Evolutionary conservation across 1,140 invertebrate genomes (phyloP).

Genomic region (Drosophila littoralis): DNA sequence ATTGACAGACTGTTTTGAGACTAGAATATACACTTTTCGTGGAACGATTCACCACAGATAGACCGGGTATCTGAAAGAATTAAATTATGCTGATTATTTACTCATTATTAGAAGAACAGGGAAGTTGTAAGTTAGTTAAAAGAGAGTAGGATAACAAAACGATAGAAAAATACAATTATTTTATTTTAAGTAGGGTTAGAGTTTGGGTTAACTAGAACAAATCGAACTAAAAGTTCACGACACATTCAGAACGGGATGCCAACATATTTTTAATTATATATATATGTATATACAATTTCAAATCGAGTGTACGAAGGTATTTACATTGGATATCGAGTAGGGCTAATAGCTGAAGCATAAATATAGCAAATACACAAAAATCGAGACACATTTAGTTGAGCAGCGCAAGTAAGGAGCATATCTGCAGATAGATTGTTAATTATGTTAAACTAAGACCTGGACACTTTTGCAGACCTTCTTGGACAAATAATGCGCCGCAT

Average conservation of each 20-base stretch:
- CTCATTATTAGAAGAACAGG: neutral
- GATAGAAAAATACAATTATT: neutral
- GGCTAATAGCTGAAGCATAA: conserved; percentile 6
- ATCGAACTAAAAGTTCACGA: neutral
- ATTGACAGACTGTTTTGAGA: conserved; percentile 87
- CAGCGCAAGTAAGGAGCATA: conserved; percentile 8
- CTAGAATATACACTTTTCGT: conserved; percentile 87
- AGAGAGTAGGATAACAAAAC: conserved; percentile 2
- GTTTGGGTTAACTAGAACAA: neutral
- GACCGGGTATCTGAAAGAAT: conserved; percentile 86
- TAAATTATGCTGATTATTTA: conserved; percentile 8
- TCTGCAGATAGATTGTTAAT: conserved; percentile 42
- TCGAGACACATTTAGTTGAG: conserved; percentile 10
- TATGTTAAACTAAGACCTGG: conserved; percentile 31
- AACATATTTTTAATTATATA: neutral
- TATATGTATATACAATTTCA: neutral
- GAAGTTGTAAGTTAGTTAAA: neutral
- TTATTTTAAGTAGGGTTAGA: neutral
- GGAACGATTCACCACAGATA: conserved; percentile 86
- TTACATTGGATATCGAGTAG: conserved; percentile 3
- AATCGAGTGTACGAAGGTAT: neutral
- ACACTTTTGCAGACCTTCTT: conserved; percentile 78
- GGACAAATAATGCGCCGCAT: conserved; percentile 74
- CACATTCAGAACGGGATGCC: neutral
- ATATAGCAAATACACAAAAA: conserved; percentile 16